Evolutionary conservation across 2,113 vertebrate species (phyloP).

Genomic region (Isurus oxyrinchus): DNA sequence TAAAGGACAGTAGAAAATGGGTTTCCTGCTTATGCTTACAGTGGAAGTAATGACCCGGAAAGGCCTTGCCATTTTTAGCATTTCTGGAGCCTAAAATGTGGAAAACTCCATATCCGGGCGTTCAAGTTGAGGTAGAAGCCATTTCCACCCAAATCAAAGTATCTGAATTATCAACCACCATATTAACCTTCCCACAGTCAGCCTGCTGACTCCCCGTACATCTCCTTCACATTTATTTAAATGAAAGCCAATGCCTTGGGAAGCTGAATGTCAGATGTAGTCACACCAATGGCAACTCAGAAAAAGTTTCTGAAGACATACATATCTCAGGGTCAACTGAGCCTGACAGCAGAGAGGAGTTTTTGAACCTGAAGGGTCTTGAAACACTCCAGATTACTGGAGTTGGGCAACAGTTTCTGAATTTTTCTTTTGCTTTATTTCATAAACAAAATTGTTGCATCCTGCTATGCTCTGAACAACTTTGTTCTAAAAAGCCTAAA

Average conservation of each 20-base stretch:
- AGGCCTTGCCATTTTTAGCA: neutral
- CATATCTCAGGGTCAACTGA: neutral
- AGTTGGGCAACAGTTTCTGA: neutral
- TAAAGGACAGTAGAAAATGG: neutral
- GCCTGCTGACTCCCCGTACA: neutral
- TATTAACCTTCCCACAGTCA: neutral
- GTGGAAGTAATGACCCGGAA: neutral
- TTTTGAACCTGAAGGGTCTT: neutral
- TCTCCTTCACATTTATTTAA: neutral
- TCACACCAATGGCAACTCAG: neutral
- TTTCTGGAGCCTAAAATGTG: neutral
- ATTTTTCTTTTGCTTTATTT: neutral
- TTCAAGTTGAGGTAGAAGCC: neutral
- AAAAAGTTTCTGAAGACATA: neutral
- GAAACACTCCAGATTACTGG: no score
- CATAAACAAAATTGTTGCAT: neutral
- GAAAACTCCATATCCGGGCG: neutral
- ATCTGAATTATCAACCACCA: neutral
- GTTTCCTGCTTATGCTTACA: neutral
- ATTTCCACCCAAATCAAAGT: neutral
- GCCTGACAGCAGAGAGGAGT: neutral
- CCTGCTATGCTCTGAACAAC: neutral
- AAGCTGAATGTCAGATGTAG: neutral
- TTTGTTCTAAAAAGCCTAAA: neutral
- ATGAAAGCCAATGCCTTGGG: neutral